These are phyloP conservation scores for Scleropages formosus DNA, from an alignment of 2,797 vertebrate genomes.

Conservation along the genomic window DNA sequence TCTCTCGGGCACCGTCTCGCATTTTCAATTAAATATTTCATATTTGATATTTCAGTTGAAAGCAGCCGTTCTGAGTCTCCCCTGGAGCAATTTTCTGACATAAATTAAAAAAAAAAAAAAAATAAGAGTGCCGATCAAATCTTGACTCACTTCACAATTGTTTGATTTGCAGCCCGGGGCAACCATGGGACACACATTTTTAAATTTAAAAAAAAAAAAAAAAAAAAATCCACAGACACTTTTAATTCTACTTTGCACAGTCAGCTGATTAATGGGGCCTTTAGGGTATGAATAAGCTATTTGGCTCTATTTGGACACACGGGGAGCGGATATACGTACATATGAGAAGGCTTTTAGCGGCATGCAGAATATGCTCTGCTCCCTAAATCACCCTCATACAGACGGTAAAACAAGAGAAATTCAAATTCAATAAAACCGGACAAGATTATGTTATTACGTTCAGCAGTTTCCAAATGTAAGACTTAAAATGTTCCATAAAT, in stretches of 20 bases:
- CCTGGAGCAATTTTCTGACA: constrained; percentile 20
- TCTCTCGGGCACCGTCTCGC: constrained; percentile 5
- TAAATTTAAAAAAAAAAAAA: neutral
- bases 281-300: neutral
- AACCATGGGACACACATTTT: neutral
- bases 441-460: too few relatives aligned
- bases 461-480: too few relatives aligned
- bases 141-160: constrained; percentile 11
- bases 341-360: too few relatives aligned
- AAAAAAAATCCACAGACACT: neutral
- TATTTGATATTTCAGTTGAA: constrained; percentile 24
- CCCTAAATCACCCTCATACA: neutral
- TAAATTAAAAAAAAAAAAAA: constrained; percentile 28
- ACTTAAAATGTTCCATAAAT: too few relatives aligned
- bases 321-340: too few relatives aligned
- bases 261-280: neutral
- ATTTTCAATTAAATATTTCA: constrained; percentile 15
- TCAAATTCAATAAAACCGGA: too few relatives aligned
- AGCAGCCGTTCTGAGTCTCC: constrained; percentile 20
- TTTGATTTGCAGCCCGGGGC: constrained; percentile 21
- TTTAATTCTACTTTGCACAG: neutral
- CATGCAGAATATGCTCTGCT: neutral
- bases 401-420: too few relatives aligned
- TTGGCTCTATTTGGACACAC: neutral
- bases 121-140: neutral